Evolutionary conservation across 1,140 invertebrate species (phyloP).

Genomic region (Drosophila saltans): DNA sequence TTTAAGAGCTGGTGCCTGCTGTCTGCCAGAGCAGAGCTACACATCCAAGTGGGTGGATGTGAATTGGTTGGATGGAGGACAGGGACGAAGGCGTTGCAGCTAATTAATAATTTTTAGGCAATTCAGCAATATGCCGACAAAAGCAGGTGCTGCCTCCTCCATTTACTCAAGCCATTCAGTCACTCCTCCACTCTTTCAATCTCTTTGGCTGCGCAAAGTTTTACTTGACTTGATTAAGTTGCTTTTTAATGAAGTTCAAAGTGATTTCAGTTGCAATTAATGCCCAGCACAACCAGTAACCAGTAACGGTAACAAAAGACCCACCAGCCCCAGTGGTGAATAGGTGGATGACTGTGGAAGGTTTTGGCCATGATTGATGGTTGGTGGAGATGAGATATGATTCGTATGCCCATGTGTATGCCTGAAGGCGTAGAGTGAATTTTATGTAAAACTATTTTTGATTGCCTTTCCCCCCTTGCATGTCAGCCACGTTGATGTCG

Average conservation of each 20-base stretch:
- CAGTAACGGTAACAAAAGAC: neutral
- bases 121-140: constrained; percentile 61
- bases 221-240: constrained; percentile 74
- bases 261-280: constrained; percentile 78
- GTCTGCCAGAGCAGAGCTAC: neutral
- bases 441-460: too few relatives aligned
- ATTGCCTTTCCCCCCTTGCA: too few relatives aligned
- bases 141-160: neutral
- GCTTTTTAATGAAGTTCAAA: constrained; percentile 80
- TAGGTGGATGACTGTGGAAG: neutral
- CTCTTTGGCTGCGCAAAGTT: constrained; percentile 54
- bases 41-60: neutral
- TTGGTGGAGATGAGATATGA: constrained; percentile 3
- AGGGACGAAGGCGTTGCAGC: constrained; percentile 18
- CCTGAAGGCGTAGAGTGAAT: too few relatives aligned
- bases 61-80: neutral
- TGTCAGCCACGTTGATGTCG: too few relatives aligned
- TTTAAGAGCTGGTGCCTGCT: constrained; percentile 52
- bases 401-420: neutral
- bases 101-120: constrained; percentile 81
- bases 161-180: neutral
- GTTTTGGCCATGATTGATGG: neutral
- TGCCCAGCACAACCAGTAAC: constrained; percentile 29
- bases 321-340: neutral
- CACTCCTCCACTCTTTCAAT: neutral